Evolutionary conservation across 2,113 vertebrate species (phyloP), one percentile per base, ranked within the genome.

Genomic region (Salminus brasiliensis): DNA sequence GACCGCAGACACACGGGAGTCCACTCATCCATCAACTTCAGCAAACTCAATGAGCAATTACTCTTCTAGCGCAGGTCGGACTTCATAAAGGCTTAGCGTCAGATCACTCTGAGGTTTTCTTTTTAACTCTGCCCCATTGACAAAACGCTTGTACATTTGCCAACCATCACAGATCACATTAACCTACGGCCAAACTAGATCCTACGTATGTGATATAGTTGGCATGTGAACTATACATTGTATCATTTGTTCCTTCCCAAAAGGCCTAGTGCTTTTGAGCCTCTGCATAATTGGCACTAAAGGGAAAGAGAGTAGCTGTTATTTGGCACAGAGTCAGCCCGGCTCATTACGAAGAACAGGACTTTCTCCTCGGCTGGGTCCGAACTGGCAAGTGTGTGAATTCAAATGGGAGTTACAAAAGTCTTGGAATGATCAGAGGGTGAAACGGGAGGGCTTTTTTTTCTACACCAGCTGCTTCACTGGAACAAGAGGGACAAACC

Each of bases 221-320:
- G 78, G 78, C 78, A 69, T 68, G 62, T 68, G 65, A 66, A 76
- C 60, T 76, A 55, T 70, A 83, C 66, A 67, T 15, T 67, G 72
- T 60, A 55, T 71, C 34, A 32, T 73, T 72, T 65, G 59, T 71
- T 79, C 34, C 41, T 72, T 66, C 39, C 12, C 60, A 52, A 65
- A 87, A 80, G 27, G 84, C 81, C 85, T 86, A 90, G 88, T 90
- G 73, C 70, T 90, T 91, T 89, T 89, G 90, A 91, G 89, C 87
- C 85, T 71, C 74, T 81, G 13, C 74, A 85, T 73, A 2, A 80
- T 78, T 87, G 87, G 89, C 91, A 91, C 87, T 89, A 90, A 89
- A 82, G 76, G 81, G 78, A 87, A 81, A 77, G 69, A 76, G 52
- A 52, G 52, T 25, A 57, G 70, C n/a, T 71, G 39, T 63, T 11